phyloP scores from a whole-genome alignment of 23 tunicate species.

The Trididemnum miniatum region DNA sequence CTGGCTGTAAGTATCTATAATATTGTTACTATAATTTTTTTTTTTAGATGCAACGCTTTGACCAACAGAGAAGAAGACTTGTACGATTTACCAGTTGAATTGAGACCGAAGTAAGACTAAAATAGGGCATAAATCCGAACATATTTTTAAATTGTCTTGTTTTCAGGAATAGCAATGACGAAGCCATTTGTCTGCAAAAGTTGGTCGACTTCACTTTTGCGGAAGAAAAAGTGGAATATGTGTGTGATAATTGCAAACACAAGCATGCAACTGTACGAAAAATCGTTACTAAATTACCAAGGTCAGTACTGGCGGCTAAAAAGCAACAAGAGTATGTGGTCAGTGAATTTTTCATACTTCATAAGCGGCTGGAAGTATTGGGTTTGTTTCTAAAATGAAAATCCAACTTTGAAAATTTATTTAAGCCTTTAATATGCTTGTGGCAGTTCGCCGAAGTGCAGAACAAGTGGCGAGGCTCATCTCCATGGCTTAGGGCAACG shows the following conservation, averaged over 20 bases:
- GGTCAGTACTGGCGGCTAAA: too few relatives aligned
- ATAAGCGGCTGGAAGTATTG: too few relatives aligned
- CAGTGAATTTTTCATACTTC: too few relatives aligned
- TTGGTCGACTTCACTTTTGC: constrained; percentile 39
- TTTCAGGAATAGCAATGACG: background rate
- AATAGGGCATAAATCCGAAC: background rate
- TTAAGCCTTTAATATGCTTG: too few relatives aligned
- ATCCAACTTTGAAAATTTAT: too few relatives aligned
- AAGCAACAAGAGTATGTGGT: too few relatives aligned
- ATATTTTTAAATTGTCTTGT: background rate
- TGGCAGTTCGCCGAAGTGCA: too few relatives aligned
- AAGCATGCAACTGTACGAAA: constrained; percentile 31
- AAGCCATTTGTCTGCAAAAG: constrained; percentile 24
- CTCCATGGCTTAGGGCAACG: too few relatives aligned
- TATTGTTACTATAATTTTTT: background rate
- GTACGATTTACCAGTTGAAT: constrained; percentile 49
- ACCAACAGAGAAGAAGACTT: constrained; percentile 32
- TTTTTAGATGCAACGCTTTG: constrained; percentile 2
- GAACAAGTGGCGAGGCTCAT: too few relatives aligned
- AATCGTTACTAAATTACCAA: constrained; percentile 39
- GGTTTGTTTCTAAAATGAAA: too few relatives aligned
- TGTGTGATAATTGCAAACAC: constrained; percentile 37
- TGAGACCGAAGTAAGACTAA: constrained; percentile 34
- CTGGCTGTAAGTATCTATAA: too few relatives aligned
- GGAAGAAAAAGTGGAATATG: constrained; percentile 34